phyloP scores from a whole-genome alignment of 2,888 invertebrate genomes.

The Matsumyia berberina region DNA sequence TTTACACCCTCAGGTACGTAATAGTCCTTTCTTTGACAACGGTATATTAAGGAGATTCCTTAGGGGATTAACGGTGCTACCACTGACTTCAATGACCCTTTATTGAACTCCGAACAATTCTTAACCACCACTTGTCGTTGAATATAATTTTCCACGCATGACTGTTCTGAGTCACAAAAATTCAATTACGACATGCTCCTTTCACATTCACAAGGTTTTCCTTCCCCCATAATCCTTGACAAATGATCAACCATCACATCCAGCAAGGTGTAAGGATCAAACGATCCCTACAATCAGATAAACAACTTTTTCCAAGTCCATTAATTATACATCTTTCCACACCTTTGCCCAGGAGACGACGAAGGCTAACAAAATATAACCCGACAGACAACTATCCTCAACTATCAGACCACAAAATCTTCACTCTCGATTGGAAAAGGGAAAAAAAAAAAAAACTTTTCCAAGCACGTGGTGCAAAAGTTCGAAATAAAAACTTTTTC shows the following conservation, averaged over 20 bases:
- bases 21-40: neutral
- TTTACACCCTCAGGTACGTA: neutral
- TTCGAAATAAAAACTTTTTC: conserved; percentile 64
- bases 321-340: conserved; percentile 63
- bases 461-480: conserved; percentile 69
- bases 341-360: conserved; percentile 9
- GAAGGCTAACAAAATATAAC: conserved; percentile 20
- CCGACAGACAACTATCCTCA: conserved; percentile 58
- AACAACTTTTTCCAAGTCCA: conserved; percentile 40
- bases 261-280: conserved; percentile 58
- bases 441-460: conserved; percentile 24
- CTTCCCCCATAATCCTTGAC: conserved; percentile 47
- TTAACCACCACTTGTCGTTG: conserved; percentile 14
- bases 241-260: conserved; percentile 58
- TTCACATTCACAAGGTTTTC: neutral
- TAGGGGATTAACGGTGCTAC: conserved; percentile 37
- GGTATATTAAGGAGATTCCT: conserved; percentile 19
- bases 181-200: neutral
- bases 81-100: conserved; percentile 3
- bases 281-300: conserved; percentile 47
- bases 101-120: conserved; percentile 28
- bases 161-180: conserved; percentile 5
- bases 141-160: conserved; percentile 41
- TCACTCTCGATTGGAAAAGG: conserved; percentile 45
- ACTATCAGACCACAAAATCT: conserved; percentile 69